Evolutionary conservation across 2,113 vertebrate genomes (phyloP).

Genomic region (Python bivittatus): DNA sequence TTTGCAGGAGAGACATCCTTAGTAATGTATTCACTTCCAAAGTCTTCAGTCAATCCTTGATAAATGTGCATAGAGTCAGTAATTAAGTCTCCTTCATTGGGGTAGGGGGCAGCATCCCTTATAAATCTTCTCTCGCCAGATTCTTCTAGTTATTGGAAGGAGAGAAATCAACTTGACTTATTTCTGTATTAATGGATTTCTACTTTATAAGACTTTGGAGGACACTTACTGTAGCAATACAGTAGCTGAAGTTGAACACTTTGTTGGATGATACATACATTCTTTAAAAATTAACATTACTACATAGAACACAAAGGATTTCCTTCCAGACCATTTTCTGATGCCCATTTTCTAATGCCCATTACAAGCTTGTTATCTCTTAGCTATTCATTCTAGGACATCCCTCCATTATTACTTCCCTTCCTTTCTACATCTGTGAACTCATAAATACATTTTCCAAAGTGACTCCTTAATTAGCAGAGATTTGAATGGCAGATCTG

Average conservation of each 20-base stretch:
- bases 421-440: neutral
- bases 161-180: slow-evolving; percentile 58
- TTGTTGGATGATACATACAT: slow-evolving; percentile 36
- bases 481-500: too few relatives aligned
- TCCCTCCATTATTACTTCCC: neutral
- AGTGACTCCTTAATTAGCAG: neutral
- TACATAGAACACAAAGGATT: neutral
- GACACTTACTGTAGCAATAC: slow-evolving; percentile 26
- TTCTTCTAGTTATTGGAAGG: slow-evolving; percentile 45
- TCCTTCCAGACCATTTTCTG: slow-evolving; percentile 15
- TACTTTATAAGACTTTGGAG: slow-evolving; percentile 56
- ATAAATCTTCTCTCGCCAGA: slow-evolving; percentile 61
- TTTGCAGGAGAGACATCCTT: slow-evolving; percentile 48
- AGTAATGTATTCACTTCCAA: slow-evolving; percentile 50
- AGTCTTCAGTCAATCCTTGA: slow-evolving; percentile 49
- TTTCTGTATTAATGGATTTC: slow-evolving; percentile 44
- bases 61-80: slow-evolving; percentile 59
- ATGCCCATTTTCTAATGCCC: slow-evolving; percentile 1
- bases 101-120: slow-evolving; percentile 46
- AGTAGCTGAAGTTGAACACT: slow-evolving; percentile 54
- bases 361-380: neutral
- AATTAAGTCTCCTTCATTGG: slow-evolving; percentile 59
- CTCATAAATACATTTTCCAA: neutral
- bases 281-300: slow-evolving; percentile 33
- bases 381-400: neutral